Conservation (phyloP, 2,113 vertebrate genomes). For the Jacana jacana region DNA sequence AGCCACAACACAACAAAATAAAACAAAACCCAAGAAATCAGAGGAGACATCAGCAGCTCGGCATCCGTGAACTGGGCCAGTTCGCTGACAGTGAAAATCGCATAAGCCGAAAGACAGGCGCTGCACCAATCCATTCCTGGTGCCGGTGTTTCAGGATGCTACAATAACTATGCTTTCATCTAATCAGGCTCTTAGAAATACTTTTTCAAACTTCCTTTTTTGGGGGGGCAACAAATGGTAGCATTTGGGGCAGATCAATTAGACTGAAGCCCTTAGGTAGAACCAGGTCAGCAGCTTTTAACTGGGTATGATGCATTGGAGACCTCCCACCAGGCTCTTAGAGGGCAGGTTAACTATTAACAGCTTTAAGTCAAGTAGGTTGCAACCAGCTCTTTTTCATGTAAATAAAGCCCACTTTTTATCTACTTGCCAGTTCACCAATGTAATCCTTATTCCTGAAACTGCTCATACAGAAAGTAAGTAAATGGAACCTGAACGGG, state of each 20-base stretch:
- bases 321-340: background rate
- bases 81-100: background rate
- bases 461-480: background rate
- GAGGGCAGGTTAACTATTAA: background rate
- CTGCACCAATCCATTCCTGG: background rate
- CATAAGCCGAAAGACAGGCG: background rate
- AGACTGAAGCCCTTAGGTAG: background rate
- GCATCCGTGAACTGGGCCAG: background rate
- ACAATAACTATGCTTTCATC: background rate
- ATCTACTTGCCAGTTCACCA: background rate
- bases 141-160: background rate
- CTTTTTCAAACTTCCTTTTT: background rate
- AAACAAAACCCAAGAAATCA: background rate
- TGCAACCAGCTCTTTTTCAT: background rate
- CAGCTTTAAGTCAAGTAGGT: background rate
- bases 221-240: background rate
- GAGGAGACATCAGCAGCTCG: background rate
- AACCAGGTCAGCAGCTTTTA: background rate
- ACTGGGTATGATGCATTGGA: background rate
- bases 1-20: background rate
- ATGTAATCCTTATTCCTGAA: background rate
- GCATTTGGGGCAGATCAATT: background rate
- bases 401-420: background rate
- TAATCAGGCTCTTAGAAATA: background rate
- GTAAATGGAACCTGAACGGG: background rate